Conservation (phyloP, 2,797 vertebrate genomes). For the Nyctalus aviator region DNA sequence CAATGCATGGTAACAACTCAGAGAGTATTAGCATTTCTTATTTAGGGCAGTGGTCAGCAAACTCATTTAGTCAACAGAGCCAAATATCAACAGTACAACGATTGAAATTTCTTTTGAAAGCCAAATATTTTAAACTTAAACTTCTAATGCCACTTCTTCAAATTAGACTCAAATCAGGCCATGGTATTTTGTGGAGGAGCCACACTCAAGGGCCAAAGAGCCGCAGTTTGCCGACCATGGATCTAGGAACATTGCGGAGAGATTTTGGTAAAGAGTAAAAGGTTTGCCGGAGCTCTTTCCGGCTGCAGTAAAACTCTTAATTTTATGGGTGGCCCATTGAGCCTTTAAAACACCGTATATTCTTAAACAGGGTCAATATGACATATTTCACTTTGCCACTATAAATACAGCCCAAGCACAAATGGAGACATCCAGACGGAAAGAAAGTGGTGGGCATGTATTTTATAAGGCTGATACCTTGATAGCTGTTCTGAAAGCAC, state of each 20-base stretch:
- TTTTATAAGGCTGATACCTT: neutral
- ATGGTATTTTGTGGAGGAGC: too few species aligned
- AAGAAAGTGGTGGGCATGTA: neutral
- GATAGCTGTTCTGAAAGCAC: constrained; percentile 27
- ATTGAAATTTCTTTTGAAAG: too few species aligned
- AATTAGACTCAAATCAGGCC: too few species aligned
- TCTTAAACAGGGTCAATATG: neutral
- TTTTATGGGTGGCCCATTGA: neutral
- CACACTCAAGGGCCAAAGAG: too few species aligned
- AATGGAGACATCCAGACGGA: neutral
- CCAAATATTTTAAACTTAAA: too few species aligned
- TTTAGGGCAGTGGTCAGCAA: too few species aligned
- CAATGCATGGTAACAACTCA: neutral
- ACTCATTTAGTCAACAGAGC: too few species aligned
- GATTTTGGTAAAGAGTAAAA: neutral
- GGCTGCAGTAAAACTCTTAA: neutral
- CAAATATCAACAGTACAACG: too few species aligned
- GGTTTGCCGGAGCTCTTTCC: neutral
- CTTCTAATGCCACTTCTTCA: too few species aligned
- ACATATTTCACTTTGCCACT: neutral
- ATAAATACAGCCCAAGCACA: neutral
- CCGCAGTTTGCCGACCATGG: too few species aligned
- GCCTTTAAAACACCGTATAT: constrained; percentile 1
- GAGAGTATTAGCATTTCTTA: constrained; percentile 51
- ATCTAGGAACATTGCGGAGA: neutral